phyloP scores from a whole-genome alignment of 2,888 invertebrate species.

The Cotesia congregata region DNA sequence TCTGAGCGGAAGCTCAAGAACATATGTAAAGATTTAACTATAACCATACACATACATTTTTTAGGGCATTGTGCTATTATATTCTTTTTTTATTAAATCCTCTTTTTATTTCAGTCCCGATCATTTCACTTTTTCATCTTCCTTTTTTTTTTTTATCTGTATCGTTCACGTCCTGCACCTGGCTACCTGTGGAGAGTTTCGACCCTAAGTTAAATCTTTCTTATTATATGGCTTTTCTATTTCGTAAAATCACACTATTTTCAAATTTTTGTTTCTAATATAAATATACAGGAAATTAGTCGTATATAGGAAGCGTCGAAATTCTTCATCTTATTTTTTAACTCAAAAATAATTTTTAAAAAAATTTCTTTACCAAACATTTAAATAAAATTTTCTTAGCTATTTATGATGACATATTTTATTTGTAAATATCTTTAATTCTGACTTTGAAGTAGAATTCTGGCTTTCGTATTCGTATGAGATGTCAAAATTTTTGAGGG shows the following conservation, averaged over 20 bases:
- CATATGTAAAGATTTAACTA: background rate
- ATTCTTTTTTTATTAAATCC: background rate
- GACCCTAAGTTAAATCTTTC: conserved; percentile 7
- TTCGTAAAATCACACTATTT: background rate
- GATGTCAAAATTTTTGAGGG: no score
- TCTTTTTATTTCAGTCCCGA: conserved; percentile 28
- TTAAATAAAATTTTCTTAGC: no score
- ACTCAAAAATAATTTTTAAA: no score
- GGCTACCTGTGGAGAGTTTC: conserved; percentile 60
- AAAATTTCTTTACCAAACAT: no score
- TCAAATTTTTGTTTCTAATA: conserved; percentile 10
- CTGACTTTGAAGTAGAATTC: no score
- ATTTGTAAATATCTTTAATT: no score
- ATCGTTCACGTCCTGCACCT: conserved; percentile 55
- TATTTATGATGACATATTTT: no score
- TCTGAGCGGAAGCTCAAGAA: background rate
- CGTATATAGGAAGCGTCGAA: background rate
- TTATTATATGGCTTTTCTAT: background rate
- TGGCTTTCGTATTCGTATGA: no score
- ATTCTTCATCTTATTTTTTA: no score
- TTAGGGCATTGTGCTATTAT: conserved; percentile 2
- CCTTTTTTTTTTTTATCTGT: conserved; percentile 44
- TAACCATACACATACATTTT: background rate
- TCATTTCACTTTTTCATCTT: conserved; percentile 16
- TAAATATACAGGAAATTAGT: background rate